Evolutionary conservation across 2,888 invertebrate genomes (phyloP).

Genomic region (Dichetophora obliterata): DNA sequence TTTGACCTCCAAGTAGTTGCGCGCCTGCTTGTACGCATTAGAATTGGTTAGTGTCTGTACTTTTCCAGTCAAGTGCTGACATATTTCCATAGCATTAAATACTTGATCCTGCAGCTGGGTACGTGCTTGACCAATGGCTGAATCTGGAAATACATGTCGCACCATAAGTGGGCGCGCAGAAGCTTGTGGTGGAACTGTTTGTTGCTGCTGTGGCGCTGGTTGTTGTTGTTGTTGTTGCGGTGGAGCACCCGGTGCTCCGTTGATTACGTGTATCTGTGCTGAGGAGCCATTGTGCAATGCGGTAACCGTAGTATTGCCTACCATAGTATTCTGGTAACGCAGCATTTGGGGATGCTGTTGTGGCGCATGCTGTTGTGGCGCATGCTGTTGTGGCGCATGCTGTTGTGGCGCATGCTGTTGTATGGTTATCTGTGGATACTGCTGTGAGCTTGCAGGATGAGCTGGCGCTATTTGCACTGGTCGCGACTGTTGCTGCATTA

Average conservation of each 20-base stretch:
- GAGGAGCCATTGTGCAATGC: constrained; percentile 46
- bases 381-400: constrained; percentile 31
- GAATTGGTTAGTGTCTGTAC: constrained; percentile 68
- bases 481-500: constrained; percentile 43
- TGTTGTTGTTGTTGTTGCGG: constrained; percentile 28
- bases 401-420: constrained; percentile 50
- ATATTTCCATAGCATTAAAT: constrained; percentile 67
- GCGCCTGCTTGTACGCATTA: constrained; percentile 68
- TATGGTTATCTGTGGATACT: constrained; percentile 46
- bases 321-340: constrained; percentile 33
- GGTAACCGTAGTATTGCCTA: constrained; percentile 37
- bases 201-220: constrained; percentile 32
- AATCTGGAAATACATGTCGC: constrained; percentile 61
- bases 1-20: constrained; percentile 66
- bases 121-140: constrained; percentile 63
- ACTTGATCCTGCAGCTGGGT: constrained; percentile 67
- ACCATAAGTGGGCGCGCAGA: constrained; percentile 55
- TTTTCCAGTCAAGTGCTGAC: constrained; percentile 68
- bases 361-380: constrained; percentile 50
- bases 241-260: constrained; percentile 44
- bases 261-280: constrained; percentile 49
- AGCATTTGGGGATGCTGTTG: constrained; percentile 53
- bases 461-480: constrained; percentile 50
- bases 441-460: constrained; percentile 11
- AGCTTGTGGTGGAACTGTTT: constrained; percentile 25